Evolutionary conservation across 2,113 vertebrate species (phyloP), one percentile per base, ranked within the genome.

Genomic region (Todiramphus saurophagus): DNA sequence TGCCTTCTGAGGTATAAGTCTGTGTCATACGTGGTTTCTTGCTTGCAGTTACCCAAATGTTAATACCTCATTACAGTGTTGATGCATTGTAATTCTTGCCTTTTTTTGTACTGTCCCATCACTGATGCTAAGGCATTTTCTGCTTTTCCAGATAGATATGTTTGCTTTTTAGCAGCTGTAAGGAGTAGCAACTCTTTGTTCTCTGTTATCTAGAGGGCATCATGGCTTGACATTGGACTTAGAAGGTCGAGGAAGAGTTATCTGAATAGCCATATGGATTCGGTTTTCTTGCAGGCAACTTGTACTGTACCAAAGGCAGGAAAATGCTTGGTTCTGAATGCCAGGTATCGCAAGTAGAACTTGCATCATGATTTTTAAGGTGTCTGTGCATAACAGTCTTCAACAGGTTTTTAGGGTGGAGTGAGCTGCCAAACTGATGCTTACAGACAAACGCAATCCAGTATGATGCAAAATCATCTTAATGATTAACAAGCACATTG

Each of bases 381-480:
- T 60, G 24, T 66, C 35, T 62, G 12, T 27, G 24, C 0, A 0
- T 35, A 27, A 35, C 2, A 6, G 31, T 37, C 31, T 55, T 59
- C 48, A 43, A 7, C 21, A 62, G 17, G 9, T 39, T 79, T 59
- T 44, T 59, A 76, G 41, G 23, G 28, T 16, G 39, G 31, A 44
- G 30, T 53, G 43, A 75, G 11, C 35, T 72, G 28, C 11, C 39
- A 59, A 41, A 30, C 50, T 41, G 41, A 17, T 55, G 43, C 33
- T 59, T 73, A 44, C 1, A 48, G 72, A 51, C 30, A 20, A 56
- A 11, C 68, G 18, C 27, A 37, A 15, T 79, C 31, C 35, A 9
- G 4, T 31, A 14, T 11, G 35, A n/a, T 74, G 50, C 62, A 33
- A 63, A 89, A 43, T 33, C 60, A 27, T 55, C 46, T 31, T 79